These are phyloP conservation scores for Drosophila nigromelanica DNA, from an alignment of 1,140 invertebrate species.

Conservation along the genomic window DNA sequence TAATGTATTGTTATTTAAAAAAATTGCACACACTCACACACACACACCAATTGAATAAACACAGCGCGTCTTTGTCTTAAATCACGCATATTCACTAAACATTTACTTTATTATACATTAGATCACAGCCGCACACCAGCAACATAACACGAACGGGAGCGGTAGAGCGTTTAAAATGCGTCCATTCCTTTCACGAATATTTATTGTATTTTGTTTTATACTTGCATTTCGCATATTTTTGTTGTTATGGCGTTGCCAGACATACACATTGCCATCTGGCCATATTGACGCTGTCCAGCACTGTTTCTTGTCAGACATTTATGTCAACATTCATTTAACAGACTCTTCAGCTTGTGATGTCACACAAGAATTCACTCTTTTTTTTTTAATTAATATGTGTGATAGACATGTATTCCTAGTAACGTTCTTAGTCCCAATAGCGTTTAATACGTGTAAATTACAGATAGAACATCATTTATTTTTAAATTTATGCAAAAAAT, in stretches of 20 bases:
- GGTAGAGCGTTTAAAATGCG: conserved; percentile 52
- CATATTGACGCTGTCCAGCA: conserved; percentile 29
- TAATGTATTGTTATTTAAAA: conserved; percentile 45
- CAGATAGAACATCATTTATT: too few species aligned
- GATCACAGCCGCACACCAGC: conserved; percentile 43
- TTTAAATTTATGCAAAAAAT: too few species aligned
- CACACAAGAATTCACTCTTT: background rate
- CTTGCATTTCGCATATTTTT: conserved; percentile 55
- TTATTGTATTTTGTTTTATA: conserved; percentile 55
- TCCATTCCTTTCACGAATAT: conserved; percentile 50
- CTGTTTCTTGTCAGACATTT: background rate
- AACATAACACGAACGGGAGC: conserved; percentile 46
- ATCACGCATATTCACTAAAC: conserved; percentile 45
- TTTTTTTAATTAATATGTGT: too few species aligned
- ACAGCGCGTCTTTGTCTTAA: conserved; percentile 38
- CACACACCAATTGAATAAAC: conserved; percentile 43
- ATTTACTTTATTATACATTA: conserved; percentile 40
- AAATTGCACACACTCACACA: conserved; percentile 22
- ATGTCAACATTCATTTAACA: background rate
- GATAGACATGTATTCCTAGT: too few species aligned
- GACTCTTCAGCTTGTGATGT: background rate
- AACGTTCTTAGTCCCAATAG: too few species aligned
- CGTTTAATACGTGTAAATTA: too few species aligned
- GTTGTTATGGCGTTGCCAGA: conserved; percentile 46
- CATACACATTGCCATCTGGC: background rate